Evolutionary conservation across 2,113 vertebrate genomes (phyloP).

Genomic region (Camarhynchus parvulus): DNA sequence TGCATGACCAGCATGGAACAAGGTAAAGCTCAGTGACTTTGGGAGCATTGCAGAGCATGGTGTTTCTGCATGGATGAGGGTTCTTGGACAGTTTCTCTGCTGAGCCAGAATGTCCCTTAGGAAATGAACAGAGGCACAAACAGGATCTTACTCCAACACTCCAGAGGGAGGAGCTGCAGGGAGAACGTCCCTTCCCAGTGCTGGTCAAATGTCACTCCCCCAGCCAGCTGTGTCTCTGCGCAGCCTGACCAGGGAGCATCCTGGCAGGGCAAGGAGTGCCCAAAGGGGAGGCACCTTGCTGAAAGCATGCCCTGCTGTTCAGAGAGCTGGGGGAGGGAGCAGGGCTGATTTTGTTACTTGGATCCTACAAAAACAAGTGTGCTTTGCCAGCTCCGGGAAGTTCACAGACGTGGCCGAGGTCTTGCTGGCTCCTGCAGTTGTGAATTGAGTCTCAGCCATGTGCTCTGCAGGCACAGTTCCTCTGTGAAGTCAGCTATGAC

Average conservation of each 20-base stretch:
- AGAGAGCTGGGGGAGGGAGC: background rate
- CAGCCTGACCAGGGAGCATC: background rate
- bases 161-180: background rate
- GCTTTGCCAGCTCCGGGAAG: conserved; percentile 8
- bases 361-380: background rate
- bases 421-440: background rate
- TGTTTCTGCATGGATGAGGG: background rate
- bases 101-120: background rate
- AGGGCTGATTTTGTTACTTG: background rate
- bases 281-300: background rate
- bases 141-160: background rate
- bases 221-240: background rate
- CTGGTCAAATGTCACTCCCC: background rate
- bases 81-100: background rate
- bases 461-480: background rate
- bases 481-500: background rate
- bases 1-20: background rate
- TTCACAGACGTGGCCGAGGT: background rate
- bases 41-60: background rate
- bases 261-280: background rate
- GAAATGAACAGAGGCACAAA: background rate
- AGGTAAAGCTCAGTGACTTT: background rate
- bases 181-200: background rate
- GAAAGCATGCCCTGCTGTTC: background rate
- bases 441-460: background rate